A percentile compares a stretch with the other conserved stretches of the same genome.
These are phyloP conservation scores for Dysidea cf. avara DNA, from an alignment of 37 sponge, comb jelly and placozoan genomes.

Conservation along the genomic window DNA sequence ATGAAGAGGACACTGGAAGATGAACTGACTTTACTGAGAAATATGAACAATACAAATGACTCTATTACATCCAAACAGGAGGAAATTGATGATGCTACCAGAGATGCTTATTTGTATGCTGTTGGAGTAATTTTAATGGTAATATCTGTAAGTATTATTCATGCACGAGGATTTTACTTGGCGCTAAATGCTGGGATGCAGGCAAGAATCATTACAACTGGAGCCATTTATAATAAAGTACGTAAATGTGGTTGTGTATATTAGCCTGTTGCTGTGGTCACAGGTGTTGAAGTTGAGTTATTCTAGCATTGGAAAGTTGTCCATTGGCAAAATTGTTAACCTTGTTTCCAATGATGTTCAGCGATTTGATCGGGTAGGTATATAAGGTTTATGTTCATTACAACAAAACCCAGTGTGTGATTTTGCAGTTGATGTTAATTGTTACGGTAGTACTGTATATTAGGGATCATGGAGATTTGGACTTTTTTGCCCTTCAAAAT, in stretches of 20 bases:
- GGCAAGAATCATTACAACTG: conserved; percentile 34
- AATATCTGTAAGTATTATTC: conserved; percentile 12
- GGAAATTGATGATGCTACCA: conserved; percentile 25
- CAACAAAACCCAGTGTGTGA: too few relatives aligned
- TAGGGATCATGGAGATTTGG: too few relatives aligned
- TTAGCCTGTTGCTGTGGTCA: too few relatives aligned
- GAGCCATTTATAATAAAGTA: conserved; percentile 69
- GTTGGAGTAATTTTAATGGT: conserved; percentile 39
- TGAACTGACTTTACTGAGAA: conserved; percentile 51
- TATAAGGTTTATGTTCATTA: too few relatives aligned
- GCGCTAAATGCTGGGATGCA: conserved; percentile 49
- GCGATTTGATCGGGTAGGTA: conserved; percentile 69
- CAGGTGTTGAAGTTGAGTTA: conserved; percentile 56
- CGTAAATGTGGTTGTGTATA: neutral
- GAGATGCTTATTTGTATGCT: conserved; percentile 53
- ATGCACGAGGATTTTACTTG: conserved; percentile 31
- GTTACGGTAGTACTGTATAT: too few relatives aligned
- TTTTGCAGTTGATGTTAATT: too few relatives aligned
- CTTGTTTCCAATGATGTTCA: conserved; percentile 84
- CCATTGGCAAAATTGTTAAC: conserved; percentile 78
- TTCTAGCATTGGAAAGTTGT: conserved; percentile 46
- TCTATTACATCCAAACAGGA: conserved; percentile 2
- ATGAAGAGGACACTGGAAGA: conserved; percentile 24
- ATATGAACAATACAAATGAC: conserved; percentile 48
- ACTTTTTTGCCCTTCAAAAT: too few relatives aligned